Evolutionary conservation across 2,888 invertebrate species (phyloP).

Genomic region (Cepaea hortensis): DNA sequence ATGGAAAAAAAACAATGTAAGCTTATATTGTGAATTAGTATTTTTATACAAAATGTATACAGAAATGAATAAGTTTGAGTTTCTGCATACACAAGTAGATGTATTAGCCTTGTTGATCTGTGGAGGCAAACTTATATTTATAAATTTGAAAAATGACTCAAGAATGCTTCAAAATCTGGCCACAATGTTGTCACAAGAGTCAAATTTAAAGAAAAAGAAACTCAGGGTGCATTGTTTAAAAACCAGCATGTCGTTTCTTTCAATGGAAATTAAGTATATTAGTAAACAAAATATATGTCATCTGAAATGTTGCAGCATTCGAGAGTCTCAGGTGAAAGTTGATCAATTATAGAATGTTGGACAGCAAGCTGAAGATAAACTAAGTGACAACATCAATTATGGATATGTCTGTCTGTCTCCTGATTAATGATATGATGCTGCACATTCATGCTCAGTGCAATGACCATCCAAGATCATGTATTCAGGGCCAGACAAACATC

Average conservation of each 20-base stretch:
- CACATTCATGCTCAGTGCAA: too few relatives aligned
- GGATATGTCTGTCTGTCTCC: not conserved
- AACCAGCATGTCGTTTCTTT: not conserved
- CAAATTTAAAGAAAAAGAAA: not conserved
- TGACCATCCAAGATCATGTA: too few relatives aligned
- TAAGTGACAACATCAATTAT: not conserved
- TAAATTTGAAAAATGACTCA: not conserved
- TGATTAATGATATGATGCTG: too few relatives aligned
- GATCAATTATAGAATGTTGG: too few relatives aligned
- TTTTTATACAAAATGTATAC: not conserved
- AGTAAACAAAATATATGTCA: too few relatives aligned
- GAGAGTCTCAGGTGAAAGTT: not conserved
- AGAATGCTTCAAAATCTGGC: not conserved
- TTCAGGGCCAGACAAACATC: too few relatives aligned
- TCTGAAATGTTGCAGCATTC: too few relatives aligned
- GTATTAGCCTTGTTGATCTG: not conserved
- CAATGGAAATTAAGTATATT: too few relatives aligned
- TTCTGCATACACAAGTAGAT: not conserved
- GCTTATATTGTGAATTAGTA: not conserved
- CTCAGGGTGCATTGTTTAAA: not conserved
- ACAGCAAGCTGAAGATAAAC: not conserved
- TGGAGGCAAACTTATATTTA: not conserved
- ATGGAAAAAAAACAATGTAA: constrained; percentile 10
- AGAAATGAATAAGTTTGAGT: not conserved
- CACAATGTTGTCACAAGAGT: not conserved